phyloP scores from a whole-genome alignment of 2,797 vertebrate species.

The Sylvilagus floridanus region DNA sequence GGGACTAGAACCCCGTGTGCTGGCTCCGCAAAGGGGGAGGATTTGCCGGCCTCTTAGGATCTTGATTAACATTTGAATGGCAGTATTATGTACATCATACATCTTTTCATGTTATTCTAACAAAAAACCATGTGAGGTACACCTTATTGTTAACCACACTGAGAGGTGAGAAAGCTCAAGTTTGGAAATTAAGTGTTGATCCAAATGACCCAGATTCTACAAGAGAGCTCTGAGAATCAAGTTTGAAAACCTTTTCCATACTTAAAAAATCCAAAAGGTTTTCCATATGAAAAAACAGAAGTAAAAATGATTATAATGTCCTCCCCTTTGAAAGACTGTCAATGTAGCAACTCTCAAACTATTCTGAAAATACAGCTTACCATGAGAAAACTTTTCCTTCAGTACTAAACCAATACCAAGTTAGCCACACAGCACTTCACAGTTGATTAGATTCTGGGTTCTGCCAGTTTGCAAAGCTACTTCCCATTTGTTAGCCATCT shows the following conservation, averaged over 20 bases:
- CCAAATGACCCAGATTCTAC: background rate
- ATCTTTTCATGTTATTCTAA: constrained; percentile 11
- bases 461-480: background rate
- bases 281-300: background rate
- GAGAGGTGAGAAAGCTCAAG: background rate
- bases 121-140: background rate
- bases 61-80: background rate
- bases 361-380: background rate
- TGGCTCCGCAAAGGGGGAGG: no score
- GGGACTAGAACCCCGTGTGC: no score
- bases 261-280: background rate
- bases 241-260: background rate
- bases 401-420: background rate
- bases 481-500: background rate
- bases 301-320: background rate
- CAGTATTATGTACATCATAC: background rate
- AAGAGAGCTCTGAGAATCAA: background rate
- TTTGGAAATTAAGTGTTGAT: background rate
- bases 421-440: background rate
- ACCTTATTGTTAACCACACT: background rate
- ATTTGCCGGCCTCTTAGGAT: no score
- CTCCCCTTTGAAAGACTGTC: background rate
- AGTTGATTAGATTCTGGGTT: background rate
- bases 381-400: background rate
- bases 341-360: background rate